These are phyloP conservation scores for Blera fallax DNA, from an alignment of 2,888 invertebrate genomes.

Conservation along the genomic window DNA sequence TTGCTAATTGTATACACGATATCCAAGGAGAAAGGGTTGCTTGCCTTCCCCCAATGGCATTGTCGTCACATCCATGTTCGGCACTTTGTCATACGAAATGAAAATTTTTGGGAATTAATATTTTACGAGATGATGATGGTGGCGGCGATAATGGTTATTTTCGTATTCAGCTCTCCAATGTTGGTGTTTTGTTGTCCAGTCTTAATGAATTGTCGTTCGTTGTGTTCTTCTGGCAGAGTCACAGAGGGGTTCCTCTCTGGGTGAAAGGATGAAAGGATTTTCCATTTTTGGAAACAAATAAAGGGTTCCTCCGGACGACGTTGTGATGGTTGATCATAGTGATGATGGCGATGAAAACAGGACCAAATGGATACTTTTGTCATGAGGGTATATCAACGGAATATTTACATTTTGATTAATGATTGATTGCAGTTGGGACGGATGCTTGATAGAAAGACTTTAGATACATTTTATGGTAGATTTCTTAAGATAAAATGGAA, in stretches of 20 bases:
- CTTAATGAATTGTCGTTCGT: constrained; percentile 41
- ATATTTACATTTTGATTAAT: constrained; percentile 68
- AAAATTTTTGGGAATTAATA: constrained; percentile 50
- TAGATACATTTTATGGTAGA: neutral
- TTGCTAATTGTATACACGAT: constrained; percentile 34
- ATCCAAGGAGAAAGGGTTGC: constrained; percentile 45
- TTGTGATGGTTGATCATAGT: neutral
- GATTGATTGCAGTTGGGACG: constrained; percentile 58
- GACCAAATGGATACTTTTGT: constrained; percentile 64
- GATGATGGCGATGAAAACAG: constrained; percentile 46
- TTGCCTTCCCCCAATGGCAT: neutral
- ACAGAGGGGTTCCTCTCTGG: constrained; percentile 17
- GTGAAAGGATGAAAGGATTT: constrained; percentile 63
- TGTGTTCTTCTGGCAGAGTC: neutral
- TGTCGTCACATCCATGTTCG: neutral
- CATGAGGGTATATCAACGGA: constrained; percentile 62
- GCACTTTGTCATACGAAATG: constrained; percentile 50
- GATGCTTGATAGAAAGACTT: neutral
- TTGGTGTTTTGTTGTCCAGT: constrained; percentile 44
- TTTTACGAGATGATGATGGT: constrained; percentile 32
- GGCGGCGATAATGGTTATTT: constrained; percentile 61
- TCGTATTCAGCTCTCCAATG: constrained; percentile 49
- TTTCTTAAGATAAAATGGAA: constrained; percentile 21
- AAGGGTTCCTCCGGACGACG: constrained; percentile 21
- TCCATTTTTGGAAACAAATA: constrained; percentile 54